Evolutionary conservation across 1,140 invertebrate genomes (phyloP), one percentile per base, ranked within the genome.

Genomic region (Coptotermes formosanus): DNA sequence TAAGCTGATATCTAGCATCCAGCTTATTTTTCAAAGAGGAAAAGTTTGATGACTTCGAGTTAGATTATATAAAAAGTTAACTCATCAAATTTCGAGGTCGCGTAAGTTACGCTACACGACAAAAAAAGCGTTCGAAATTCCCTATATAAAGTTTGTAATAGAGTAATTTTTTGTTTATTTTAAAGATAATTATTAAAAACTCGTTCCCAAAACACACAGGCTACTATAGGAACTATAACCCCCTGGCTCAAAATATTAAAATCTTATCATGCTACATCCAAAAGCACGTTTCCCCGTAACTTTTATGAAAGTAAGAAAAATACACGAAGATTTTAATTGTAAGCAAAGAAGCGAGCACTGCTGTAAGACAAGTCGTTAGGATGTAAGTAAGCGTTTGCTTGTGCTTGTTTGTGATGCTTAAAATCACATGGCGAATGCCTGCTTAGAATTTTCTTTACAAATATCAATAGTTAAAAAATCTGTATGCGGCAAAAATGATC

Each of bases 41-140:
- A 75, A 75, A 75, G 2, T 75, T 75, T 75, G 64, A 30, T 30
- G 64, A 6, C 64, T n/a, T 75, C 64, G 4, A 75, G 64, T 75
- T 75, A 75, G 64, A 75, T 75, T 75, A 75, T 75, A 75, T 64
- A 75, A 75, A 59, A 75, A 75, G 64, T 75, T 75, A 75, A 75
- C 64, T 75, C 64, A 75, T 75, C 64, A 75, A 75, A 75, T 75
- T n/a, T 75, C 64, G 25, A 75, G 64, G 64, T 75, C 64, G 64
- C n/a, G n/a, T 2, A 30, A 75, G 2, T 75, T 75, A 75, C 7
- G 64, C n/a, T 75, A 25, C n/a, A 75, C 3, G 25, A 75, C n/a
- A 38, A 4, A 38, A n/a, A 25, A 30, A 75, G 64, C 25, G 64
- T 75, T 75, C 30, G 64, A 25, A 75, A 75, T 75, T 75, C n/a